These are phyloP conservation scores for Tuta absoluta DNA, from an alignment of 2,888 invertebrate species.

Conservation along the genomic window DNA sequence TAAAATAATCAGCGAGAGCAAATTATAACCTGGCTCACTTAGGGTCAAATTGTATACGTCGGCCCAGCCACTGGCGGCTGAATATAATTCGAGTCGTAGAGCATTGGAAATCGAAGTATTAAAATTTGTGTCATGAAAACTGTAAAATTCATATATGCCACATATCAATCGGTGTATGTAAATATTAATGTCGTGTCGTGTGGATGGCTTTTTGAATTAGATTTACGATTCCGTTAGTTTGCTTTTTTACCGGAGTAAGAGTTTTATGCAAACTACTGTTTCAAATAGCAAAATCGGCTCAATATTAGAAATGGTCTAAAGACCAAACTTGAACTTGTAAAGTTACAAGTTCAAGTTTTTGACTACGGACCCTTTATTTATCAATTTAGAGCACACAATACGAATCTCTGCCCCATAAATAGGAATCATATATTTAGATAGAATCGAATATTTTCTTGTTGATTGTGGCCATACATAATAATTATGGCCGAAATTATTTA, in stretches of 20 bases:
- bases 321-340: too few species aligned
- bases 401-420: slow-evolving; percentile 26
- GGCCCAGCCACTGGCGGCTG: neutral
- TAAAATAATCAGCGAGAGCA: too few species aligned
- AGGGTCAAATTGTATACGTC: neutral
- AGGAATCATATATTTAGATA: slow-evolving; percentile 17
- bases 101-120: neutral
- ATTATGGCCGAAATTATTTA: slow-evolving; percentile 30
- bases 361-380: neutral
- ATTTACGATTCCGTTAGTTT: neutral
- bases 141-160: slow-evolving; percentile 51
- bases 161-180: slow-evolving; percentile 71
- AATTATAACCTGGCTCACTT: too few species aligned
- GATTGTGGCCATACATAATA: slow-evolving; percentile 17
- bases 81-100: neutral
- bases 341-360: too few species aligned
- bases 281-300: too few species aligned
- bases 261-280: neutral
- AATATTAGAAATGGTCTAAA: neutral
- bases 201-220: slow-evolving; percentile 54
- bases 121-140: neutral
- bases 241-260: neutral
- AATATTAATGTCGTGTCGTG: slow-evolving; percentile 72
- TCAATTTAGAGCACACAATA: neutral
- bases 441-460: slow-evolving; percentile 26